Evolutionary conservation across 2,797 vertebrate genomes (phyloP), one percentile per base, ranked within the genome.

Genomic region (Falco cherrug): DNA sequence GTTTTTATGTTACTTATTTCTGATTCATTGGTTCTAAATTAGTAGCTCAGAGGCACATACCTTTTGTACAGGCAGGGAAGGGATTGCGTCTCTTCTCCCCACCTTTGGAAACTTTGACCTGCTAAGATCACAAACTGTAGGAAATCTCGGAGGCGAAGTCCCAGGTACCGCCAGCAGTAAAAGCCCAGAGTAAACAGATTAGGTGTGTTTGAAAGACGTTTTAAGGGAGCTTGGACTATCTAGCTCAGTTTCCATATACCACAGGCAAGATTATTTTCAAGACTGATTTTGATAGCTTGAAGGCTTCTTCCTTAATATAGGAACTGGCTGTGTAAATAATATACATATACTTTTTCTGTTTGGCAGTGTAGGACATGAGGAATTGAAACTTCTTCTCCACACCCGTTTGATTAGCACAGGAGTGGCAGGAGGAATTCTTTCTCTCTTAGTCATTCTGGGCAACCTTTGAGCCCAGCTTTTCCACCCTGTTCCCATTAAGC

Each of bases 381-480:
- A 81, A 81, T 84, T 2, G 35, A 93, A 95, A 92, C 91, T 69
- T 90, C 87, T 71, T 57, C 73, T 93, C 93, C 94, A 90, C 94
- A 81, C 95, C 96, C 90, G 76, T 95, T 95, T 90, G 94, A 97
- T 95, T 95, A 96, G 79, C 59, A 63, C 82, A 94, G 96, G 93
- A 96, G 97, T 92, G 96, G 96, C 95, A 92, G 81, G 57, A 94
- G 93, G 93, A 90, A 93, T 94, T 96, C 81, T 97, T 96, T 90
- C 73, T 71, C 65, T 88, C 83, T 84, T 91, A 87, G 79, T 94
- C 93, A 91, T 94, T 88, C 70, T 53, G 69, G 73, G 73, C 60
- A 93, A 95, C 87, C 94, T 97, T 95, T 97, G 95, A 93, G 94
- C 90, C 87, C 59, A 14, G 35, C 20, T 94, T 93, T 97, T 89